phyloP scores from a whole-genome alignment of 2,113 vertebrate species.

The Sigmodon hispidus region DNA sequence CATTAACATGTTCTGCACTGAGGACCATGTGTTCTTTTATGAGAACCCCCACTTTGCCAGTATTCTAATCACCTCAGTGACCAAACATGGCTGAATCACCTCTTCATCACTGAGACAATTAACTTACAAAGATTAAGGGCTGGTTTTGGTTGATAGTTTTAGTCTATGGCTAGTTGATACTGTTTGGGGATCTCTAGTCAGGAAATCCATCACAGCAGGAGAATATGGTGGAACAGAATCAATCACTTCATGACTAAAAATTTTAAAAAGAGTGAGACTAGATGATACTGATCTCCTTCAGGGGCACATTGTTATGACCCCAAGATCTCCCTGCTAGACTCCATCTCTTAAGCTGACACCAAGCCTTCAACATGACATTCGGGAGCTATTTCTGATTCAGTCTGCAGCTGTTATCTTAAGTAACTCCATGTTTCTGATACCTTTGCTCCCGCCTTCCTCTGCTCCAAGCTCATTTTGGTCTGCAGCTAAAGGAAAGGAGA shows the following conservation, averaged over 20 bases:
- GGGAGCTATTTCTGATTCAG: background rate
- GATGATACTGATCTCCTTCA: too few relatives aligned
- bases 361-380: background rate
- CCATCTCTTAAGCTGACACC: background rate
- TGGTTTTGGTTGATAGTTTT: background rate
- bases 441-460: background rate
- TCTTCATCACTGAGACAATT: background rate
- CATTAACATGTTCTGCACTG: background rate
- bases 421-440: background rate
- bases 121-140: background rate
- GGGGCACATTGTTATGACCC: background rate
- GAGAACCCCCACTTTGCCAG: background rate
- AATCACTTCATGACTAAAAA: background rate
- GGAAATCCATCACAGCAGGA: background rate
- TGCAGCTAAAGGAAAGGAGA: background rate
- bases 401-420: background rate
- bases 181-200: background rate
- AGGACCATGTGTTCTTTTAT: background rate
- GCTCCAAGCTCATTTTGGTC: background rate
- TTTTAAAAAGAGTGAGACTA: background rate
- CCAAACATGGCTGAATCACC: background rate
- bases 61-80: background rate
- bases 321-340: background rate
- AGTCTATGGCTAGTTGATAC: background rate
- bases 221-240: background rate